Base-by-base conservation (phyloP, 2,797 vertebrate species). In the Pipistrellus pipistrellus region DNA sequence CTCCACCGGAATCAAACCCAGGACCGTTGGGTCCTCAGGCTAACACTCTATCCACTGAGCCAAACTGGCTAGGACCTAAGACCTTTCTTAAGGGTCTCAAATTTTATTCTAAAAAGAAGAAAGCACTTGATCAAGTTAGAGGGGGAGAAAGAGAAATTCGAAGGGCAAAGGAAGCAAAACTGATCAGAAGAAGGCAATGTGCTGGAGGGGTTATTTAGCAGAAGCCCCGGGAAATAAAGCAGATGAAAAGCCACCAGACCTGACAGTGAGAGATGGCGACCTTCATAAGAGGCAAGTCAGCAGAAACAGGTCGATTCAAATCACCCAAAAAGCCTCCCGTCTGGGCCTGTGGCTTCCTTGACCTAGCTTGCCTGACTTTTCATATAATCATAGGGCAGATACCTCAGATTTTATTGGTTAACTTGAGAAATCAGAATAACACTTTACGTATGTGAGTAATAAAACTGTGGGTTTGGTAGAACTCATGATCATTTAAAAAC, bases 391-490 rank as follows among this genome's bases (percentile, higher is more conserved):
- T 25, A 20, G 7, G 35, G 57, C n/a, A 96, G 62, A 41, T 30
- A 82, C 15, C 82, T 48, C 72, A n/a, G 9, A 81, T 23, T 38
- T 88, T 62, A 55, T 0, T n/a, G 68, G 30, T 57, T 88, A 89
- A 72, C n/a, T 90, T 38, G 53, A 84, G 59, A 94, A 89, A 95
- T 41, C 80, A 86, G 53, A 85, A 90, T 62, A 92, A 84, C 32
- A 27, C 48, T 85, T 94, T 21, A 64, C 20, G 2, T 72, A 64
- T 25, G 2, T 72, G 73, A 71, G 27, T 30, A 86, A 53, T 89
- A 81, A 80, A 87, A 64, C 30, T 73, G 68, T 64, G 48, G n/a
- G 8, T 53, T 93, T 78, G 21, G 69, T 46, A 38, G 11, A 46
- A 13, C 51, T 76, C 1, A 0, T n/a, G 83, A 82, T 64, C 77